These are phyloP conservation scores for Nymphalis io DNA, from an alignment of 1,140 invertebrate genomes.

Conservation along the genomic window DNA sequence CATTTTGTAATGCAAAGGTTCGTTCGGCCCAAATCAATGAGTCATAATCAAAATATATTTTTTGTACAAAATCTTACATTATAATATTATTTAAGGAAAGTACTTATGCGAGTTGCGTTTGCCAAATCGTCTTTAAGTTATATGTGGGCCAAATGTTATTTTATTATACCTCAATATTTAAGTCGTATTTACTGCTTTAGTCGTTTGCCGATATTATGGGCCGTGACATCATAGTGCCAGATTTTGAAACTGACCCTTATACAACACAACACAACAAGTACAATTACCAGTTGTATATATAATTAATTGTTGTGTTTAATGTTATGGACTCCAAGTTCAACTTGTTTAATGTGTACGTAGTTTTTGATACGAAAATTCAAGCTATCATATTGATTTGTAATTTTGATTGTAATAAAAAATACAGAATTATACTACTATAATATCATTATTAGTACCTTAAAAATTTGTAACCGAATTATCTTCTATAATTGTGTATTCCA, in stretches of 20 bases:
- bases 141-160: not conserved
- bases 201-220: conserved; percentile 17
- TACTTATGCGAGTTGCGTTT: conserved; percentile 1
- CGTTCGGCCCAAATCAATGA: no score
- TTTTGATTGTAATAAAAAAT: no score
- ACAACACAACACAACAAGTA: conserved; percentile 13
- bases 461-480: no score
- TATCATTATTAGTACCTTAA: no score
- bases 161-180: conserved; percentile 2
- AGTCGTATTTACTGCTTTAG: conserved; percentile 17
- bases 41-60: not conserved
- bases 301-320: not conserved
- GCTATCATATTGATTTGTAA: no score
- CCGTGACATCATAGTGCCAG: conserved; percentile 26
- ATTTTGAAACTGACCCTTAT: conserved; percentile 17
- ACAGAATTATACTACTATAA: no score
- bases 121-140: conserved; percentile 13
- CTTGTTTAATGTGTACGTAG: not conserved
- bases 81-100: not conserved
- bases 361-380: not conserved
- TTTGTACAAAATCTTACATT: not conserved
- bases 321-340: no score
- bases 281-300: conserved; percentile 6
- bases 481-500: no score
- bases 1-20: no score